These are phyloP conservation scores for Pachymerium ferrugineum DNA, from an alignment of 2,888 invertebrate genomes.

Conservation along the genomic window DNA sequence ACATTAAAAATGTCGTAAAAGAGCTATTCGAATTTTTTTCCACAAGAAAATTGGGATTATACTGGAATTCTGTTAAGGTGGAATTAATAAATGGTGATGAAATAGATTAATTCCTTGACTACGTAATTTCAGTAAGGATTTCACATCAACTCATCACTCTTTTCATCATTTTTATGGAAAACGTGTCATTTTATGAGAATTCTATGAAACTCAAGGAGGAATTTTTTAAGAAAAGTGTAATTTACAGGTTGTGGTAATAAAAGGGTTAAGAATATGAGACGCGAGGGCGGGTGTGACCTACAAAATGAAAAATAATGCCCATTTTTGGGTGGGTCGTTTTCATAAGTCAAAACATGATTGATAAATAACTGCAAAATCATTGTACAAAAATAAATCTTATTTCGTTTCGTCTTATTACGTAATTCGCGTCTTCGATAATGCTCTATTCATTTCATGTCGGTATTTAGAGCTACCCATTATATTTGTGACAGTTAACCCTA, in stretches of 20 bases:
- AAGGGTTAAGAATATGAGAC: too few species aligned
- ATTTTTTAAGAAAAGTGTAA: neutral
- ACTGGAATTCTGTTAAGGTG: too few species aligned
- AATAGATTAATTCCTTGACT: too few species aligned
- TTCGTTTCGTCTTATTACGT: too few species aligned
- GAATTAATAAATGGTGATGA: too few species aligned
- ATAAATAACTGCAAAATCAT: neutral
- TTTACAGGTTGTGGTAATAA: neutral
- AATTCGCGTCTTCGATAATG: too few species aligned
- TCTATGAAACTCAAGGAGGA: neutral
- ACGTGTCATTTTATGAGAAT: neutral
- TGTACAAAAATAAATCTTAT: neutral
- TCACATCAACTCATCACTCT: neutral
- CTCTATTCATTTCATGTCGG: too few species aligned
- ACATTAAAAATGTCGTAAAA: too few species aligned
- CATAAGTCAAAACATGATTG: neutral
- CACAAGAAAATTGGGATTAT: too few species aligned
- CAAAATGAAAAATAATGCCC: neutral
- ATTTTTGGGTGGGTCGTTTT: neutral
- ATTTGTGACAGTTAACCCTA: too few species aligned
- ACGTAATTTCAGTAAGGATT: neutral
- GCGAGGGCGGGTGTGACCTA: neutral
- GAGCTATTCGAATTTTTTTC: too few species aligned
- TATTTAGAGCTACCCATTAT: too few species aligned
- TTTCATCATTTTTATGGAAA: neutral